phyloP scores from a whole-genome alignment of 2,888 invertebrate species.

The Latrodectus elegans region DNA sequence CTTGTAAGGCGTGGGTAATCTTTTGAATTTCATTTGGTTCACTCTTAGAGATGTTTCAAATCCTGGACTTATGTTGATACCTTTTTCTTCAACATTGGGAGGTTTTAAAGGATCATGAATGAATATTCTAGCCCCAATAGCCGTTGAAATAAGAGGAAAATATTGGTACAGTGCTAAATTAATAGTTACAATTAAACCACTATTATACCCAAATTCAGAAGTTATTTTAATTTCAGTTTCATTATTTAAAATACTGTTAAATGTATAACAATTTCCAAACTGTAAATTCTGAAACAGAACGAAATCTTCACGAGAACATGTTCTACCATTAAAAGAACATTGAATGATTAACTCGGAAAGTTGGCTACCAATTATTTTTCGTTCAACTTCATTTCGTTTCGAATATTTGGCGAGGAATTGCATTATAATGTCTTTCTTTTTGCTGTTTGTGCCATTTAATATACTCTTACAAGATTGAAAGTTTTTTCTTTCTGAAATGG shows the following conservation, averaged over 20 bases:
- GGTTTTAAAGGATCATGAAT: slow-evolving; percentile 65
- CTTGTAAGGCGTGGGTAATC: slow-evolving; percentile 8
- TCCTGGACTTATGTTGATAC: slow-evolving; percentile 18
- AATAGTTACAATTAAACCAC: slow-evolving; percentile 56
- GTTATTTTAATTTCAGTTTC: too few species aligned
- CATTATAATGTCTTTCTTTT: not conserved
- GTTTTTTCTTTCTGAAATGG: not conserved
- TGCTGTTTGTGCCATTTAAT: not conserved
- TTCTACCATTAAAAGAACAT: not conserved
- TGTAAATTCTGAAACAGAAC: not conserved
- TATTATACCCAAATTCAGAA: not conserved
- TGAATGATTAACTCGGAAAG: not conserved
- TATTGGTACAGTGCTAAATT: slow-evolving; percentile 62
- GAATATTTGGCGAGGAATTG: slow-evolving; percentile 1
- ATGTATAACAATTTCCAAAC: slow-evolving; percentile 33
- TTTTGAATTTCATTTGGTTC: not conserved
- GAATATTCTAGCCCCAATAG: slow-evolving; percentile 66
- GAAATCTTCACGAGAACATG: not conserved
- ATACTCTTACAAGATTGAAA: not conserved
- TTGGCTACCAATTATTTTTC: not conserved
- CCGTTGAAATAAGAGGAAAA: slow-evolving; percentile 56
- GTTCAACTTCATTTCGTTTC: not conserved
- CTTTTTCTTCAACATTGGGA: slow-evolving; percentile 23
- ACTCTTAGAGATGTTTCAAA: slow-evolving; percentile 11
- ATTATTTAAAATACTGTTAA: not conserved